These are phyloP conservation scores for Cheirogaleus major DNA, from an alignment of 2,797 vertebrate species.

Conservation along the genomic window DNA sequence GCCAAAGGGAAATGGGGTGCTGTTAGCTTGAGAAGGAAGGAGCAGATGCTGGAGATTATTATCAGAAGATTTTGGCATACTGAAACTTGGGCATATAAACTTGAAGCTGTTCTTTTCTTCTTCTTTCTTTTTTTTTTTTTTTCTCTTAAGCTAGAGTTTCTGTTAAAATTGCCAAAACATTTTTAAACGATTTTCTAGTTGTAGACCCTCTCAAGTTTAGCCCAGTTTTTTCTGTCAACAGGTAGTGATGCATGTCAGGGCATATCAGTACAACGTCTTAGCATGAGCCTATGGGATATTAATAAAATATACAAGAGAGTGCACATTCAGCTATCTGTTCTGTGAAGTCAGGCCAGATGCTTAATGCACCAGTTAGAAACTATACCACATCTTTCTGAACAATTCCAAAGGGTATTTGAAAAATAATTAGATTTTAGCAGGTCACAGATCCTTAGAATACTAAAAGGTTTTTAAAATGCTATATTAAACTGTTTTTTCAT, in stretches of 20 bases:
- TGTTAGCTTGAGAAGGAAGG: slow-evolving; percentile 33
- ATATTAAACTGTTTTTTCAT: slow-evolving; percentile 77
- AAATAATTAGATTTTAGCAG: slow-evolving; percentile 87
- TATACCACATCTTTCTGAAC: slow-evolving; percentile 80
- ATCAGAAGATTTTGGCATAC: slow-evolving; percentile 44
- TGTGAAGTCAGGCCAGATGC: slow-evolving; percentile 80
- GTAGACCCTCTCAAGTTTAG: slow-evolving; percentile 63
- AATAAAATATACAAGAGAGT: slow-evolving; percentile 73
- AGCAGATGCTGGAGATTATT: slow-evolving; percentile 15
- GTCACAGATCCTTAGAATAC: slow-evolving; percentile 82
- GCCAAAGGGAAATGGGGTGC: not conserved
- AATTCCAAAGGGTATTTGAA: slow-evolving; percentile 80
- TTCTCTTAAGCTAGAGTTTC: slow-evolving; percentile 29
- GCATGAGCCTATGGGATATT: slow-evolving; percentile 72
- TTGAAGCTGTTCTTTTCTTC: not conserved
- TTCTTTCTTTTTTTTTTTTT: not conserved
- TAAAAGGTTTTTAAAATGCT: slow-evolving; percentile 76
- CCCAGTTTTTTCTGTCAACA: slow-evolving; percentile 72
- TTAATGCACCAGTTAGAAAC: slow-evolving; percentile 80
- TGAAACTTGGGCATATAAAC: slow-evolving; percentile 49
- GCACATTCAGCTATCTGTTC: slow-evolving; percentile 78
- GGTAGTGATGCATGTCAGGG: slow-evolving; percentile 69
- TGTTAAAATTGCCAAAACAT: slow-evolving; percentile 58
- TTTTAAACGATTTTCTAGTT: slow-evolving; percentile 63
- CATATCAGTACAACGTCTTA: slow-evolving; percentile 68